A percentile compares a stretch with the other conserved stretches of the same genome.
Evolutionary conservation across 1,140 invertebrate species (phyloP).

Genomic region (Brachionus angularis): DNA sequence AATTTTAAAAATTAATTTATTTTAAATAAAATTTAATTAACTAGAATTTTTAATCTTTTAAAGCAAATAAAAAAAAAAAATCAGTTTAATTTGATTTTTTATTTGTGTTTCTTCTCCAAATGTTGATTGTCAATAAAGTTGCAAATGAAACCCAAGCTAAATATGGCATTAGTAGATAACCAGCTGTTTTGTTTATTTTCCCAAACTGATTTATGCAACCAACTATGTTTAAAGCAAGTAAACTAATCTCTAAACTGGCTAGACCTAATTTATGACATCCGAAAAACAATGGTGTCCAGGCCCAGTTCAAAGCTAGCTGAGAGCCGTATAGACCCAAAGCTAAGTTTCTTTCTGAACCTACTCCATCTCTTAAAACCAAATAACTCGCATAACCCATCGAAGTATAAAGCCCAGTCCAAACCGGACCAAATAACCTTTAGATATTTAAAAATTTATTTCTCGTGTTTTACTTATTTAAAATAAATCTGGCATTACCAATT

Average conservation of each 20-base stretch:
- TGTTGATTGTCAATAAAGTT: slow-evolving; percentile 64
- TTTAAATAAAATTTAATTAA: background rate
- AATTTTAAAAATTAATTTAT: background rate
- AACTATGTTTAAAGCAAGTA: slow-evolving; percentile 64
- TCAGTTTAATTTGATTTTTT: background rate
- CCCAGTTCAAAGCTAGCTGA: slow-evolving; percentile 76
- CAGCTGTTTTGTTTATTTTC: slow-evolving; percentile 67
- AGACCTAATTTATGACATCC: slow-evolving; percentile 68
- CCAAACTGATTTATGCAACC: slow-evolving; percentile 67
- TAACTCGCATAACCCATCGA: slow-evolving; percentile 83
- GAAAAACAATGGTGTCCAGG: slow-evolving; percentile 82
- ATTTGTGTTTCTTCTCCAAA: slow-evolving; percentile 64
- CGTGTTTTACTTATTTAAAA: too few relatives aligned
- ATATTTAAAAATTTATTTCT: too few relatives aligned
- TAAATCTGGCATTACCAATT: too few relatives aligned
- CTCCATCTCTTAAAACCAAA: slow-evolving; percentile 62
- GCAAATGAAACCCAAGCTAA: slow-evolving; percentile 72
- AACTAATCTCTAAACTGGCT: slow-evolving; percentile 68
- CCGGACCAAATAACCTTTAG: slow-evolving; percentile 75
- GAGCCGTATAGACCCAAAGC: slow-evolving; percentile 69
- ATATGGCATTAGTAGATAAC: slow-evolving; percentile 71
- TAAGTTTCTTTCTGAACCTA: background rate
- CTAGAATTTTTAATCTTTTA: background rate
- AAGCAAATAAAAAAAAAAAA: background rate
- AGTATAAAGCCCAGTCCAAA: slow-evolving; percentile 75